Evolutionary conservation across 2,113 vertebrate species (phyloP), one percentile per base, ranked within the genome.

Genomic region (Romanogobio albipinnatus): DNA sequence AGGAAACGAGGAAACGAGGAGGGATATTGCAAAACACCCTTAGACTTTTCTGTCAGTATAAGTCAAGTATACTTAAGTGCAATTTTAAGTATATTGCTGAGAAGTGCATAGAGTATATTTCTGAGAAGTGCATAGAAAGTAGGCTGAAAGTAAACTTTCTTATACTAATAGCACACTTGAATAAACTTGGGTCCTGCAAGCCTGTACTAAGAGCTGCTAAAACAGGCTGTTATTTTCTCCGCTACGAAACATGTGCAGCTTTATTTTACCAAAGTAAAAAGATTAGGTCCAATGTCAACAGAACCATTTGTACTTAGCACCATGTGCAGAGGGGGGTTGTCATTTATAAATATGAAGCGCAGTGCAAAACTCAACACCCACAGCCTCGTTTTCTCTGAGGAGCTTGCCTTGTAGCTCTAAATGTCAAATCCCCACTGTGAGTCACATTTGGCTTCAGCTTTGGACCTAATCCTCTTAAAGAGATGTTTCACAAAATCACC

Each of bases 351-450:
- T 62, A 22, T 62, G 22, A 78, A 47, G 43, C 53, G 17, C 22
- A 64, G 8, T 43, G 15, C 66, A 83, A 56, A 74, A 85, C 70
- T 43, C 77, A 79, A 47, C 66, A 58, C 45, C 68, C 84, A 80
- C 78, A 74, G 79, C 79, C 66, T 47, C 9, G 14, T 51, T 49
- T 49, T 85, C 71, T 85, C 82, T 39, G 2, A 33, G 3, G 59
- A 82, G 22, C n/a, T 74, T 5, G 29, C 64, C 36, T 26, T 47
- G 24, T 45, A 78, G 74, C 33, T 45, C 74, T 81, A 6, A 47
- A 74, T 81, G 61, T 59, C n/a, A 64, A 64, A 73, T 83, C 74
- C 79, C 53, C 74, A 56, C 49, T 61, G 26, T 77, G 83, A 87
- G 79, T 87, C 75, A 61, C 75, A 61, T 43, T 79, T 82, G 84